A percentile compares a stretch with the other conserved stretches of the same genome.
Evolutionary conservation across 2,113 vertebrate genomes (phyloP).

Genomic region (Corvus cornix): DNA sequence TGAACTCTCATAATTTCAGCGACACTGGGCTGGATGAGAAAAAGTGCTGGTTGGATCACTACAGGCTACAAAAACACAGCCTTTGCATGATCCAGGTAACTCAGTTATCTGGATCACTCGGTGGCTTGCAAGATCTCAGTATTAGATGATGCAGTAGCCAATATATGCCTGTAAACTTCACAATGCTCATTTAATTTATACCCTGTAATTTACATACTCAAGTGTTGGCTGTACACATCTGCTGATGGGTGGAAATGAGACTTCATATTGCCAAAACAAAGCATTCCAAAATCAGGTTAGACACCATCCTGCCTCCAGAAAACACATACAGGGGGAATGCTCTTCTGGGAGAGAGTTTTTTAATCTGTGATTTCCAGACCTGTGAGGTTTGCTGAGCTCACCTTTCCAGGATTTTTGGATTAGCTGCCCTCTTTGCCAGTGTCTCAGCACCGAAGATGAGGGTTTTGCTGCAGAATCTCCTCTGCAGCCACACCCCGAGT

Average conservation of each 20-base stretch:
- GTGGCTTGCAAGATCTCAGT: background rate
- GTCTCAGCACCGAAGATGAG: background rate
- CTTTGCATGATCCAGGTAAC: background rate
- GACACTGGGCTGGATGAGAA: background rate
- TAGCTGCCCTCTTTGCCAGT: background rate
- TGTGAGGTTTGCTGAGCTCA: background rate
- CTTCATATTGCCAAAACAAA: background rate
- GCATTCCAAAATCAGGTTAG: background rate
- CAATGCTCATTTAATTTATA: background rate
- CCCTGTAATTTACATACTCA: background rate
- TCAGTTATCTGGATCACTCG: fast-evolving
- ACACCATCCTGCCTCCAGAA: background rate
- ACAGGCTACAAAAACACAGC: background rate
- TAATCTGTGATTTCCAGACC: background rate
- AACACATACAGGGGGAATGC: fast-evolving
- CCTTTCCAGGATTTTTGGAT: background rate
- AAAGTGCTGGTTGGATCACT: background rate
- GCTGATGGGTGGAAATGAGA: background rate
- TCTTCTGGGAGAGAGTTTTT: background rate
- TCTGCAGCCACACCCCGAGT: background rate
- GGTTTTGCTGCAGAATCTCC: background rate
- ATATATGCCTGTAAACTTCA: background rate
- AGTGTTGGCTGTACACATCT: background rate
- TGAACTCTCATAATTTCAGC: fast-evolving
- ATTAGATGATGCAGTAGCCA: background rate